Conservation (phyloP, 2,113 vertebrate genomes). For the Kryptolebias marmoratus region DNA sequence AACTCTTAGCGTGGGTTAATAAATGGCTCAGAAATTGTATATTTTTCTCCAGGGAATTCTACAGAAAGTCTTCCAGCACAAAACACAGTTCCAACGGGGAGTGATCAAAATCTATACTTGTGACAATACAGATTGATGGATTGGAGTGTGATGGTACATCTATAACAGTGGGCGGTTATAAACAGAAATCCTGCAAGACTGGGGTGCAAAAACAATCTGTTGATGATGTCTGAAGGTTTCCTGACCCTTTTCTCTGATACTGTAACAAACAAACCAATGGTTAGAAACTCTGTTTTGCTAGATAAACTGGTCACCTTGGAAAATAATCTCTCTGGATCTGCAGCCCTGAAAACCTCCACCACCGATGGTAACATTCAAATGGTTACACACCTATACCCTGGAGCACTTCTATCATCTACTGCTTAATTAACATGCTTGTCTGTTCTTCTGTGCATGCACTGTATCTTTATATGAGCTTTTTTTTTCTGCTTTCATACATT, state of each 20-base stretch:
- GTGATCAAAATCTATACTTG: slow-evolving; percentile 14
- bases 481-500: not conserved
- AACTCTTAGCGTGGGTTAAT: slow-evolving; percentile 10
- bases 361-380: slow-evolving; percentile 64
- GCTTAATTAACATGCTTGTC: slow-evolving; percentile 22
- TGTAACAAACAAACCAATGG: slow-evolving; percentile 4
- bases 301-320: slow-evolving; percentile 59
- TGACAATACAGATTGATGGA: slow-evolving; percentile 2
- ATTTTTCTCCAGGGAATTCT: not conserved
- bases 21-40: slow-evolving; percentile 20
- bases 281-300: slow-evolving; percentile 30
- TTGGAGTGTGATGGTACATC: slow-evolving; percentile 23
- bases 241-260: slow-evolving; percentile 1
- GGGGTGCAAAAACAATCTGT: slow-evolving; percentile 18
- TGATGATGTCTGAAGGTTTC: slow-evolving; percentile 8
- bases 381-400: slow-evolving; percentile 60
- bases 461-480: slow-evolving; percentile 29
- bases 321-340: slow-evolving; percentile 55
- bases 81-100: slow-evolving; percentile 5
- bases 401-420: slow-evolving; percentile 64
- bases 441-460: slow-evolving; percentile 5
- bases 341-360: slow-evolving; percentile 21
- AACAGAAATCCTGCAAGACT: slow-evolving; percentile 9
- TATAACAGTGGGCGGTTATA: slow-evolving; percentile 18
- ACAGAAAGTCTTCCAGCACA: slow-evolving; percentile 7